phyloP scores from a whole-genome alignment of 23 tunicate species.

The Styela plicata region DNA sequence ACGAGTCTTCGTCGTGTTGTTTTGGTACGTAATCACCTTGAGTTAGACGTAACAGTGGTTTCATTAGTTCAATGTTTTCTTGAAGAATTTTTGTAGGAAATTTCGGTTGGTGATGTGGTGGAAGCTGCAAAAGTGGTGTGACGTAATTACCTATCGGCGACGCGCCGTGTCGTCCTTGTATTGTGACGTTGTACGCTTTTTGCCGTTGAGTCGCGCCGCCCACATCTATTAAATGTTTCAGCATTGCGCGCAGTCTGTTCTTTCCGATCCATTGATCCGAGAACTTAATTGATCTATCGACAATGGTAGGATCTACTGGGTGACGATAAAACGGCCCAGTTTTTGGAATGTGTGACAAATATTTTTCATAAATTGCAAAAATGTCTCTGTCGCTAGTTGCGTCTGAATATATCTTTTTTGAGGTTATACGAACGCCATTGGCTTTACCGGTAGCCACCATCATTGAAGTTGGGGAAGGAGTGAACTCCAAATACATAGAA shows the following conservation, averaged over 20 bases:
- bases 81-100: background rate
- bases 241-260: constrained; percentile 82
- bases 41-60: constrained; percentile 14
- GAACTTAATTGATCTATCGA: constrained; percentile 76
- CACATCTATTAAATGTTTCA: constrained; percentile 67
- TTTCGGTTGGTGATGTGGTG: background rate
- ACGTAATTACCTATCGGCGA: background rate
- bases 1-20: background rate
- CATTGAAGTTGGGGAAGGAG: constrained; percentile 46
- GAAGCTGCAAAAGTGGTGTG: constrained; percentile 1
- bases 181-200: background rate
- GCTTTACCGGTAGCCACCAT: constrained; percentile 20
- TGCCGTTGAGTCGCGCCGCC: background rate
- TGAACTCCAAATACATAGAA: constrained; percentile 60
- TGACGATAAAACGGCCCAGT: constrained; percentile 85
- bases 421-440: constrained; percentile 17
- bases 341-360: constrained; percentile 55
- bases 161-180: background rate
- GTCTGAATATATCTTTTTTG: constrained; percentile 52
- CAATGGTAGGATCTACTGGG: constrained; percentile 83
- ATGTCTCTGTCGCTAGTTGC: constrained; percentile 44
- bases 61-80: constrained; percentile 12
- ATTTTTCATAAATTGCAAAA: constrained; percentile 58
- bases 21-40: background rate
- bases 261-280: constrained; percentile 94